phyloP scores from a whole-genome alignment of 2,797 vertebrate species.

The Oreochromis grahami region DNA sequence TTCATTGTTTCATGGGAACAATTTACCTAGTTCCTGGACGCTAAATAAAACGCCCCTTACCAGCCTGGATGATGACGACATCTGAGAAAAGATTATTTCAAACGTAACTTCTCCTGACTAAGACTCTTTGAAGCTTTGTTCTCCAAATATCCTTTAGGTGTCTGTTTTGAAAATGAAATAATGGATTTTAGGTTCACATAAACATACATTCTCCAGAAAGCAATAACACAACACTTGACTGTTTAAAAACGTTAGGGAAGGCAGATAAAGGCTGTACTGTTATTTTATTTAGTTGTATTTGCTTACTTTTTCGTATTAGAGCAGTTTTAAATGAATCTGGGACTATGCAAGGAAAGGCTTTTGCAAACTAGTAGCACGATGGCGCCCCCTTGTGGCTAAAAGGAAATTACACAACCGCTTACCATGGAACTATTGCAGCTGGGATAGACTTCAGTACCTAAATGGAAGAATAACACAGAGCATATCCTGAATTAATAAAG shows the following conservation, averaged over 20 bases:
- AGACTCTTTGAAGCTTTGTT: neutral
- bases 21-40: conserved; percentile 36
- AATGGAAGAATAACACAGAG: neutral
- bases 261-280: neutral
- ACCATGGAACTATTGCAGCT: neutral
- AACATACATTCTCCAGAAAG: neutral
- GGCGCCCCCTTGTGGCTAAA: conserved; percentile 33
- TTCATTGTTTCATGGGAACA: conserved; percentile 70
- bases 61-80: conserved; percentile 14
- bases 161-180: neutral
- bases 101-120: neutral
- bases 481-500: neutral
- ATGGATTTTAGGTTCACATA: neutral
- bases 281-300: neutral
- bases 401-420: neutral
- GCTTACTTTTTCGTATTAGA: neutral
- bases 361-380: neutral
- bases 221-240: neutral
- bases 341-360: neutral
- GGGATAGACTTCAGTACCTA: neutral
- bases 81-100: neutral
- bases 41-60: conserved; percentile 46
- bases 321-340: neutral
- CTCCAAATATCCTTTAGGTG: neutral
- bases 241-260: neutral